phyloP scores from a whole-genome alignment of 1,140 invertebrate genomes.

The Oryzaephilus surinamensis region DNA sequence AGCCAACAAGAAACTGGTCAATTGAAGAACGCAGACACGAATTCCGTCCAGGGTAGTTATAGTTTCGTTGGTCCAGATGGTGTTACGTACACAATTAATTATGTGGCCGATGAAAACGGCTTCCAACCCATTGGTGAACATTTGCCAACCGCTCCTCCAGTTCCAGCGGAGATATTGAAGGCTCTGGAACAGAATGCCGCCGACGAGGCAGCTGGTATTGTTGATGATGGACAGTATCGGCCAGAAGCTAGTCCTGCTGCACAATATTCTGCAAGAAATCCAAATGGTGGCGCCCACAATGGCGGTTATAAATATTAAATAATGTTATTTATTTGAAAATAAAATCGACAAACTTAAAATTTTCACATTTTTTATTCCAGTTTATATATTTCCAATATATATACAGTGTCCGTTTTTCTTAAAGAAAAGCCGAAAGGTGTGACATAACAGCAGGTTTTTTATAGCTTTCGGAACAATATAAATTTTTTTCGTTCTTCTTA shows the following conservation, averaged over 20 bases:
- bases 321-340: neutral
- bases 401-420: neutral
- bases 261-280: conserved; percentile 3
- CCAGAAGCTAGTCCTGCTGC: conserved; percentile 4
- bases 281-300: conserved; percentile 6
- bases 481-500: neutral
- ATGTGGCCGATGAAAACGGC: conserved; percentile 68
- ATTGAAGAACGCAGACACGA: conserved; percentile 47
- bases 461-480: neutral
- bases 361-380: neutral
- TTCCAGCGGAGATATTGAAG: conserved; percentile 38
- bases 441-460: neutral
- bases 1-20: conserved; percentile 53
- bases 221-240: conserved; percentile 6
- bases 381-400: neutral
- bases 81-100: conserved; percentile 50
- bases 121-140: conserved; percentile 57
- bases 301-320: neutral
- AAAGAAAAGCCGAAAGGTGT: neutral
- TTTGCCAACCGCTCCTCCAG: conserved; percentile 58
- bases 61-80: conserved; percentile 64
- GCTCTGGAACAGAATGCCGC: conserved; percentile 28
- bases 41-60: conserved; percentile 52
- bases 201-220: conserved; percentile 21
- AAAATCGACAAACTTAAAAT: neutral